Base-by-base conservation (phyloP, 1,140 invertebrate genomes). In the Archegozetes longisetosus region DNA sequence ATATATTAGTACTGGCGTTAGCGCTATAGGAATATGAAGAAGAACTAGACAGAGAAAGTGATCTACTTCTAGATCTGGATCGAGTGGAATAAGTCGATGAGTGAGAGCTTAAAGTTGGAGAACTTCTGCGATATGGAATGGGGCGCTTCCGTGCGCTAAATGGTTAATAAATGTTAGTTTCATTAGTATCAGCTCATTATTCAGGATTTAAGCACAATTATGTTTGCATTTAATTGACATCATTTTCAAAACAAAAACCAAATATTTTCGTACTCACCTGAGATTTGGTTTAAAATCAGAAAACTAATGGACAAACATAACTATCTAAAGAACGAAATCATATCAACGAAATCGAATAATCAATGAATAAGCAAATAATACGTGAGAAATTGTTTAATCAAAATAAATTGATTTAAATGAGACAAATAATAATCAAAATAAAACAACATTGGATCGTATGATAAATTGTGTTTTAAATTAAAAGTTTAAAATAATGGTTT, bases 131-230 rank as follows among this genome's bases (percentile, higher is more conserved):
- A 76, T 90, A 90, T 53, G 86, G 86, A 67, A 91, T 86, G 40
- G 88, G 88, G 58, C 86, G 77, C 74, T 91, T 91, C 65, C 88
- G 80, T 62, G 87, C 88, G 73, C 88, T 58, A 49, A 13, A 4
- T 3, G 17, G 9, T 24, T 24, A 51, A 58, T 48, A 14, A 52
- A 58, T 46, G 46, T 22, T n/a, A 65, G 29, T 60, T 57, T 50
- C 47, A 51, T 55, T 28, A 56, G 47, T 9, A 40, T 6, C 32
- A 17, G 32, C 17, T 40, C 6, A n/a, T n/a, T n/a, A n/a, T n/a
- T n/a, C n/a, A n/a, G n/a, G n/a, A n/a, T 6, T 40, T 40, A 40
- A 40, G 32, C 32, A 40, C n/a, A n/a, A n/a, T n/a, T n/a, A n/a
- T n/a, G n/a, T n/a, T n/a, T n/a, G n/a, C n/a, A n/a, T n/a, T n/a